These are phyloP conservation scores for Clarias platycephalus DNA, from an alignment of 2,797 vertebrate genomes.

Conservation along the genomic window DNA sequence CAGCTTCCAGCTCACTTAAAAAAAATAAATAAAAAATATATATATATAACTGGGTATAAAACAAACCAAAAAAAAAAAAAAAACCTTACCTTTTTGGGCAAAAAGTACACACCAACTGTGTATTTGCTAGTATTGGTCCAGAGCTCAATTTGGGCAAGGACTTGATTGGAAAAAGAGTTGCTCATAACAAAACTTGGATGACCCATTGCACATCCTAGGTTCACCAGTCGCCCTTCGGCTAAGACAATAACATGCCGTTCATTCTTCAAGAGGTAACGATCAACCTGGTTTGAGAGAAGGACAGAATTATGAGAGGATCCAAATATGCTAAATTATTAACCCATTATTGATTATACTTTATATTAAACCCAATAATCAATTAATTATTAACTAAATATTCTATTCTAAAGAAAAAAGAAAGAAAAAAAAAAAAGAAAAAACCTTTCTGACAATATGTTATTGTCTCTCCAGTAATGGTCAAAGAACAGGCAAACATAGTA, in stretches of 20 bases:
- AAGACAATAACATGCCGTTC: slow-evolving; percentile 87
- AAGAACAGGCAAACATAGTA: background rate
- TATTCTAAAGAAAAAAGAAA: too few species aligned
- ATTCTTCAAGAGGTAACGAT: slow-evolving; percentile 86
- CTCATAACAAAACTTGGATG: slow-evolving; percentile 99
- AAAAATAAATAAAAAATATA: too few species aligned
- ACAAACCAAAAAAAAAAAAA: too few species aligned
- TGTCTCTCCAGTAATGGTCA: background rate
- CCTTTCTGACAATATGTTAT: background rate
- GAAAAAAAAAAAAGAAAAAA: too few species aligned
- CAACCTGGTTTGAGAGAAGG: slow-evolving; percentile 76
- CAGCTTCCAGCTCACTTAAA: too few species aligned
- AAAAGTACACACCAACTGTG: slow-evolving; percentile 89
- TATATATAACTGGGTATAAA: too few species aligned
- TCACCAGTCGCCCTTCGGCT: slow-evolving; percentile 93
- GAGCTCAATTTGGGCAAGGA: slow-evolving; percentile 95
- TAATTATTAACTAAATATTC: too few species aligned
- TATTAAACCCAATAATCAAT: too few species aligned
- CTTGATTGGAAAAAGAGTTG: slow-evolving; percentile 99
- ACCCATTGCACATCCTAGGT: slow-evolving; percentile 96
- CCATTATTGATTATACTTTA: too few species aligned
- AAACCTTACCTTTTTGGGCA: slow-evolving; percentile 95
- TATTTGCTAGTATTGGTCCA: slow-evolving; percentile 92
- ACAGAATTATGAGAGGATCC: background rate
- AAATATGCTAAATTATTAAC: background rate